phyloP scores from a whole-genome alignment of 2,113 vertebrate genomes.

The Alosa alosa region DNA sequence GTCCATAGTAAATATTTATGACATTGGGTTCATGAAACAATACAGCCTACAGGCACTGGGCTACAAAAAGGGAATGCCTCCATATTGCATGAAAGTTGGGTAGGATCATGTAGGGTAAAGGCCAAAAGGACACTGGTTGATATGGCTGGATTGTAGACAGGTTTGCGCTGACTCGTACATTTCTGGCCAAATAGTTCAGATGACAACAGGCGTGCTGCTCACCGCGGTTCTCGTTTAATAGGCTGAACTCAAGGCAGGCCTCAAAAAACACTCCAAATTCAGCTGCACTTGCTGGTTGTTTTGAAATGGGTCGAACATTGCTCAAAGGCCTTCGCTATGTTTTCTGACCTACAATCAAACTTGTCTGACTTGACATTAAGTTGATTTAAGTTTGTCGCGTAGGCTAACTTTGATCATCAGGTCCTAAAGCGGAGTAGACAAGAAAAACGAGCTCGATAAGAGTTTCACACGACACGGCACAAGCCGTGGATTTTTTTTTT shows the following conservation, averaged over 20 bases:
- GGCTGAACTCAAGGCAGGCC: background rate
- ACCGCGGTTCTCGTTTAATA: background rate
- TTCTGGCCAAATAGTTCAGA: background rate
- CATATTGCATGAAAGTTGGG: background rate
- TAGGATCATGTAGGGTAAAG: background rate
- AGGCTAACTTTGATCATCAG: background rate
- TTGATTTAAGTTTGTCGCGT: too few species aligned
- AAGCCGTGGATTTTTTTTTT: background rate
- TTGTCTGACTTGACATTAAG: background rate
- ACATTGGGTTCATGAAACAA: background rate
- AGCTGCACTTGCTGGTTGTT: background rate
- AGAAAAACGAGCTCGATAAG: background rate
- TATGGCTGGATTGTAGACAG: background rate
- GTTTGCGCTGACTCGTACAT: background rate
- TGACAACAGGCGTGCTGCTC: background rate
- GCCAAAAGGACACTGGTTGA: background rate
- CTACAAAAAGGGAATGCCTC: background rate
- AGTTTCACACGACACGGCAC: background rate
- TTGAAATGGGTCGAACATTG: background rate
- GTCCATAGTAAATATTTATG: background rate
- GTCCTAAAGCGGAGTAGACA: background rate
- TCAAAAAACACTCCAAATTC: background rate
- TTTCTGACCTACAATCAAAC: background rate
- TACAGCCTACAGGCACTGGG: background rate
- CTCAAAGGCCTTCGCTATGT: background rate